Conservation (phyloP, 2,113 vertebrate species). For the Tragelaphus strepsiceros region DNA sequence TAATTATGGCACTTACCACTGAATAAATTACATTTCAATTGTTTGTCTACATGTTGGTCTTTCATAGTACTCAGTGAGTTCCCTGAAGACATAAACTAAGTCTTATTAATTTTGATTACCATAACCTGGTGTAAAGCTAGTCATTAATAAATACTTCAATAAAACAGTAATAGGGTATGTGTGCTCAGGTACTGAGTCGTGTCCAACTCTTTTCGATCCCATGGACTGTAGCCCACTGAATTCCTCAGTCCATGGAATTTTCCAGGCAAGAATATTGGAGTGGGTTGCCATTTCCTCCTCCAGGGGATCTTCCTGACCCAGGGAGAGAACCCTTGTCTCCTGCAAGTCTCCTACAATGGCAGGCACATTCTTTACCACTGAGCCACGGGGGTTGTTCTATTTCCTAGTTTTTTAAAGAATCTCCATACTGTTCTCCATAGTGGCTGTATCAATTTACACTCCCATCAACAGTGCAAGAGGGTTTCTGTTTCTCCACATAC, state of each 20-base stretch:
- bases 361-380: background rate
- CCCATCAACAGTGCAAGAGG: background rate
- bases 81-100: background rate
- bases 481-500: background rate
- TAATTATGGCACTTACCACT: background rate
- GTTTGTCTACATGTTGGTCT: background rate
- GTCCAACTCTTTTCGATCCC: background rate
- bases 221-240: background rate
- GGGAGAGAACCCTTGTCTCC: background rate
- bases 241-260: background rate
- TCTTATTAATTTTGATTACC: background rate
- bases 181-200: background rate
- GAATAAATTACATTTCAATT: background rate
- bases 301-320: background rate
- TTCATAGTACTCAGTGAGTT: background rate
- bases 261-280: background rate
- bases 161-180: background rate
- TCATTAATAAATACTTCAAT: background rate
- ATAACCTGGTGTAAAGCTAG: background rate
- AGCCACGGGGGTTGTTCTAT: background rate
- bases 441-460: background rate
- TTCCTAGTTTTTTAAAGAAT: background rate
- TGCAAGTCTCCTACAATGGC: background rate
- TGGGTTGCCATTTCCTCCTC: background rate
- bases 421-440: background rate